phyloP scores from a whole-genome alignment of 2,797 vertebrate genomes.

The Coreius guichenoti region DNA sequence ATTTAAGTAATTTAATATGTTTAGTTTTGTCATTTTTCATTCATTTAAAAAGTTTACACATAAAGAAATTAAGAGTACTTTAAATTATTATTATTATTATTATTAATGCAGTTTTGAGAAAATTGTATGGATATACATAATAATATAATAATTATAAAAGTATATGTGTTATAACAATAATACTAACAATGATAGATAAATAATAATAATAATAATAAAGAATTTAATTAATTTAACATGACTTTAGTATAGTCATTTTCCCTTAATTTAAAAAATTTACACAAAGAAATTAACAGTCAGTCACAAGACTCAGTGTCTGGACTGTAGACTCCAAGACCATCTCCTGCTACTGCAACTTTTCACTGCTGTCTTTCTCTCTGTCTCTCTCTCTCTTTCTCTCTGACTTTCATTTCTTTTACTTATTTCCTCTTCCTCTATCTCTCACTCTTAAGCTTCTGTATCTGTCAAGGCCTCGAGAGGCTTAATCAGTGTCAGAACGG shows the following conservation, averaged over 20 bases:
- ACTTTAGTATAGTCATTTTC: background rate
- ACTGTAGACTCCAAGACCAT: slow-evolving; percentile 3
- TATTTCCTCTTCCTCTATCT: slow-evolving; percentile 42
- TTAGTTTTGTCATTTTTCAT: background rate
- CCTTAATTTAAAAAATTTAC: background rate
- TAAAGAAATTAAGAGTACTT: background rate
- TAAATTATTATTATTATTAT: background rate
- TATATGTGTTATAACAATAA: background rate
- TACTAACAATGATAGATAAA: too few species aligned
- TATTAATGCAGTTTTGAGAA: background rate
- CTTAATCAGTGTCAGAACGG: slow-evolving; percentile 52
- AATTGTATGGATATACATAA: background rate
- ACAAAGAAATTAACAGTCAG: background rate
- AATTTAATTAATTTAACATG: background rate
- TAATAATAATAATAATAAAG: too few species aligned
- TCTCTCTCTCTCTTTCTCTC: slow-evolving; percentile 6
- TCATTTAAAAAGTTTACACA: background rate
- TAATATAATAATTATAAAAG: background rate
- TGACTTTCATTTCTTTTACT: slow-evolving; percentile 8
- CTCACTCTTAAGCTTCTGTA: background rate
- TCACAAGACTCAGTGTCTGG: background rate
- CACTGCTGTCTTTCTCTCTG: background rate
- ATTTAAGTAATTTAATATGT: background rate
- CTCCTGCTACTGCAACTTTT: background rate
- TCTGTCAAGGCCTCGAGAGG: slow-evolving; percentile 46